A percentile compares a stretch with the other conserved stretches of the same genome.
Conservation (phyloP, 92 coral and sea anemone species). For the Bergia puertoricense region DNA sequence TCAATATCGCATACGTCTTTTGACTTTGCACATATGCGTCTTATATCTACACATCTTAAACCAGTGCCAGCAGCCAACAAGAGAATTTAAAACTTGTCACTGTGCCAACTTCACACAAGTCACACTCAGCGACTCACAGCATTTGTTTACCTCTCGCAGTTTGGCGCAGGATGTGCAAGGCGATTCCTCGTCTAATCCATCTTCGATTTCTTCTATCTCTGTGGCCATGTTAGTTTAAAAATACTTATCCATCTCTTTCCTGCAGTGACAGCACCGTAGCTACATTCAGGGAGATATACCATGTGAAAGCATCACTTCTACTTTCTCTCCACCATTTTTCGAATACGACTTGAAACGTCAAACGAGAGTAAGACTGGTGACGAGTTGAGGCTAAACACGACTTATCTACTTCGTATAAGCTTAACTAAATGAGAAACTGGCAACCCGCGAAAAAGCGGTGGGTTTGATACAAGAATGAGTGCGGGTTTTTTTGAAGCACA, state of each 20-base stretch:
- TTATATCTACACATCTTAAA: too few species aligned
- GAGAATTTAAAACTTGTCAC: neutral
- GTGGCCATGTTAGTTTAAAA: neutral
- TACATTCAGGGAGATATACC: too few species aligned
- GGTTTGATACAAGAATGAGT: too few species aligned
- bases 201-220: conserved; percentile 11
- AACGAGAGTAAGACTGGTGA: neutral
- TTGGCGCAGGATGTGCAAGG: conserved; percentile 22
- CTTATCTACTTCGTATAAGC: neutral
- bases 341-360: neutral
- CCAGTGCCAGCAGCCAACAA: too few species aligned
- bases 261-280: neutral
- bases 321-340: neutral
- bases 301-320: too few species aligned
- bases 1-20: too few species aligned
- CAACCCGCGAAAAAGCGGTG: too few species aligned
- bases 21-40: too few species aligned
- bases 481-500: too few species aligned
- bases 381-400: neutral
- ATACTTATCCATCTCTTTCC: neutral
- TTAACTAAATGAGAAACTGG: neutral
- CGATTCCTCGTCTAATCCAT: conserved; percentile 20
- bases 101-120: neutral
- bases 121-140: too few species aligned
- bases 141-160: conserved; percentile 28